Percentiles rank a stretch among this genome's conserved stretches.
Evolutionary conservation across 2,113 vertebrate genomes (phyloP).

Genomic region (Misgurnus mizolepis): DNA sequence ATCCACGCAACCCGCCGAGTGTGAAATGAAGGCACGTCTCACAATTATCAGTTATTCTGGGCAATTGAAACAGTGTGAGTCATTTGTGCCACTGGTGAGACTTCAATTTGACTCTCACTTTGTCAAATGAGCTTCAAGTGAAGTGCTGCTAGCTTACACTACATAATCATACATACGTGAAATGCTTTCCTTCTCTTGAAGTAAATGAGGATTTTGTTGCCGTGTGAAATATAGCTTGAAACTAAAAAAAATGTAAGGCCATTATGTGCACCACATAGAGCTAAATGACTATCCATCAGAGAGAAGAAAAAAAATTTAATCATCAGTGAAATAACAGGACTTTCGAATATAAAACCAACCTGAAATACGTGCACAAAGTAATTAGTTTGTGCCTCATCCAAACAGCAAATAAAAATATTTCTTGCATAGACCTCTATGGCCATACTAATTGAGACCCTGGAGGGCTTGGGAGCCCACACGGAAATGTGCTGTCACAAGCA

Average conservation of each 20-base stretch:
- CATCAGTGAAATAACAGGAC: background rate
- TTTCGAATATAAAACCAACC: background rate
- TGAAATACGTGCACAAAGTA: background rate
- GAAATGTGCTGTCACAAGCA: background rate
- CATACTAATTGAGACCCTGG: no score
- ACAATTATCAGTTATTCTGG: constrained; percentile 30
- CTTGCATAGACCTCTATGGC: background rate
- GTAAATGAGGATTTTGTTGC: background rate
- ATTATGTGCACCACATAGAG: background rate
- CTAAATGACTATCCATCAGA: constrained; percentile 5
- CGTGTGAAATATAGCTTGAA: background rate
- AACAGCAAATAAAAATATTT: background rate
- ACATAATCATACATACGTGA: background rate
- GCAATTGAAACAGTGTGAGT: constrained; percentile 33
- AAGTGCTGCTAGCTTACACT: background rate
- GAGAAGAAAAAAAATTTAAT: constrained; percentile 2
- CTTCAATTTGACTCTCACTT: background rate
- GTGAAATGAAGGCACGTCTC: constrained; percentile 17
- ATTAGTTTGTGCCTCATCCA: background rate
- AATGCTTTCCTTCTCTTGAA: background rate
- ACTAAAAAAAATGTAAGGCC: background rate
- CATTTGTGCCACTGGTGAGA: constrained; percentile 16
- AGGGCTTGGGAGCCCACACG: no score
- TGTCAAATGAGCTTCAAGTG: background rate
- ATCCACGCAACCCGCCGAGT: constrained; percentile 9